Evolutionary conservation across 2,888 invertebrate genomes (phyloP).

Genomic region (Napeogenes sylphis): DNA sequence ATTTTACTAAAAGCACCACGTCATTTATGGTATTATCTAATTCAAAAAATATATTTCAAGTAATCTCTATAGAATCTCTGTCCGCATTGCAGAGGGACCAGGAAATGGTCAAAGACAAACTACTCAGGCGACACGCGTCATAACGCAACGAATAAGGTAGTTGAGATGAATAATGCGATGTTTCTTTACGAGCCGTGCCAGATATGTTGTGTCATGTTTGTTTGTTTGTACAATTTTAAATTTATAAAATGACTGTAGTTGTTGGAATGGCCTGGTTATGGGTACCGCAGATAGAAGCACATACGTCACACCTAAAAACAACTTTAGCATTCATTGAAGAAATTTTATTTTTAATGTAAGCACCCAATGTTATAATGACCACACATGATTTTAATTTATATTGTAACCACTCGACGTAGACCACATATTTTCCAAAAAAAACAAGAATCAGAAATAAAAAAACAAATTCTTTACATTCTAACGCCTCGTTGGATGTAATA

Average conservation of each 20-base stretch:
- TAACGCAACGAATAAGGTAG: conserved; percentile 48
- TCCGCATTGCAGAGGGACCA: conserved; percentile 48
- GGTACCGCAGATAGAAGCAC: background rate
- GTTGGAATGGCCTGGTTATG: conserved; percentile 4
- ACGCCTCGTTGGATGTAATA: conserved; percentile 1
- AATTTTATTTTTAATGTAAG: too few species aligned
- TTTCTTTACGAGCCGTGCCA: conserved; percentile 26
- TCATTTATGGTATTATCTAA: background rate
- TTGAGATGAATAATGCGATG: conserved; percentile 30
- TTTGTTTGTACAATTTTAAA: conserved; percentile 8
- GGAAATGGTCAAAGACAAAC: conserved; percentile 75
- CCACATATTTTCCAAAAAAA: background rate
- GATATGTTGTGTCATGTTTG: conserved; percentile 18
- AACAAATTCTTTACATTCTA: background rate
- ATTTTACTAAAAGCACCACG: background rate
- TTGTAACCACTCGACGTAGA: background rate
- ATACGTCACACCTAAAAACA: background rate
- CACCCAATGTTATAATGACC: background rate
- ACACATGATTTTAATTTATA: background rate
- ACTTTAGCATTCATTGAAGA: too few species aligned
- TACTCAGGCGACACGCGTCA: conserved; percentile 69
- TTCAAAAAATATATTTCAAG: background rate
- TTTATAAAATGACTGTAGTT: conserved; percentile 2
- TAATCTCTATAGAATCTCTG: conserved; percentile 15
- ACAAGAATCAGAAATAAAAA: too few species aligned